Conservation (phyloP, 2,888 invertebrate genomes). For the Steinernema hermaphroditum region DNA sequence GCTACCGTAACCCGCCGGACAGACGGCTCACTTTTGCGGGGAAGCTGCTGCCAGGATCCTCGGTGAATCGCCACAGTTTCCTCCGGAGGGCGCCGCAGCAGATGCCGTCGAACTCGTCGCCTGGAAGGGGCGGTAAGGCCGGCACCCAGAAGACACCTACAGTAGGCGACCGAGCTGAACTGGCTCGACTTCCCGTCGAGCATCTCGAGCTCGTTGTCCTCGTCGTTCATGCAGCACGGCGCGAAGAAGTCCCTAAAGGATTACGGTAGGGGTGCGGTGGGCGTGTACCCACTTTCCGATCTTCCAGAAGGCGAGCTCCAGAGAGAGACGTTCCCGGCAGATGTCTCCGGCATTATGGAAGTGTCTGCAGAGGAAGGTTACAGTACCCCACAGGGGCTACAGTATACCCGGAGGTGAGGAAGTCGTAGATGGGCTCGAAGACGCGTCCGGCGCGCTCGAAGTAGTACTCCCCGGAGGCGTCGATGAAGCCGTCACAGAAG, state of each 20-base stretch:
- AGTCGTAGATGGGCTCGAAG: conserved; percentile 62
- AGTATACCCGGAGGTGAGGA: conserved; percentile 60
- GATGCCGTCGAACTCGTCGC: conserved; percentile 5
- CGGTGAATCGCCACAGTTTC: conserved; percentile 1
- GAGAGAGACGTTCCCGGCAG: conserved; percentile 37
- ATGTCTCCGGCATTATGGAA: conserved; percentile 58
- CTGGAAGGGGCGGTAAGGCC: background rate
- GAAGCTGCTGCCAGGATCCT: background rate
- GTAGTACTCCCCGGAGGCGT: conserved; percentile 62
- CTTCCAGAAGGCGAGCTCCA: conserved; percentile 58
- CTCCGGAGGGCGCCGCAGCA: background rate
- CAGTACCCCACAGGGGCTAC: too few relatives aligned
- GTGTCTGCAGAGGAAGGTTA: too few relatives aligned
- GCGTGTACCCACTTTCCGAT: conserved; percentile 36
- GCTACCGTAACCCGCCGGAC: background rate
- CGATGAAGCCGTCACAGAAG: conserved; percentile 32
- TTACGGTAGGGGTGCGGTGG: background rate
- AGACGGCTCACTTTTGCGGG: background rate
- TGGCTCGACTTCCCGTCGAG: background rate
- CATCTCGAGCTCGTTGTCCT: conserved; percentile 12
- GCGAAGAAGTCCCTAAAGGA: conserved; percentile 52
- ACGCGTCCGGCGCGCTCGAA: conserved; percentile 62
- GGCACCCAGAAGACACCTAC: background rate
- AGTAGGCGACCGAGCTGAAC: background rate
- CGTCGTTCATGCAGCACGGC: conserved; percentile 48